Base-by-base conservation (phyloP, 2,888 invertebrate species). In the Cyrtodaria siliqua region DNA sequence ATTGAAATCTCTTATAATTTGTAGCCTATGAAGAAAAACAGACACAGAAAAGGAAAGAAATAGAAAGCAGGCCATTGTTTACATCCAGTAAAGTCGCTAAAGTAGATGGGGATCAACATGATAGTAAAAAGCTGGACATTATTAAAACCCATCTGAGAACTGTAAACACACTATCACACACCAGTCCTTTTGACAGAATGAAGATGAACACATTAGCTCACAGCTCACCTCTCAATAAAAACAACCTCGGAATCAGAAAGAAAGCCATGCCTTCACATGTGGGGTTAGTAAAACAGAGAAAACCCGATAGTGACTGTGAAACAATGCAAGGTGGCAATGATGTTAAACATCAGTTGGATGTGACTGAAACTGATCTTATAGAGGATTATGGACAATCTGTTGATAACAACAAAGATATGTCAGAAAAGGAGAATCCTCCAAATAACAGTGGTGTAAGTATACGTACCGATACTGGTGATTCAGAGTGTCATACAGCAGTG, bases 1-100 rank as follows among this genome's bases (percentile, higher is more conserved):
- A n/a, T n/a, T n/a, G n/a, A n/a, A n/a, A n/a, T n/a, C n/a, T 33
- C 12, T 33, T 44, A 20, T 44, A 9, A 33, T 40, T 85, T 85
- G 23, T 80, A 91, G 91, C 89, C 1, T 90, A 81, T 82, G 90
- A 91, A 77, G 90, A 90, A 52, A 89, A 86, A 78, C 89, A 90
- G 79, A 70, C 76, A 57, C 83, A 88, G 79, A 90, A 87, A 69
- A 86, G 91, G 47, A 87, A 86, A 69, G 85, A 84, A 24, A 90
- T 91, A 62, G 88, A 86, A 33, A 81, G 73, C 16, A 69, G 86
- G 56, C 86, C 90, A 29, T 62, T 91, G 9, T 91, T 91, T 33
- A 60, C 49, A 27, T 4, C 44, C 29, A 72, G 47, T 18, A 73
- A 68, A 42, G 44, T 61, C 3, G 44, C 57, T 20, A 60, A 63